Conservation (phyloP, 2,113 vertebrate genomes). For the Amia ocellicauda region DNA sequence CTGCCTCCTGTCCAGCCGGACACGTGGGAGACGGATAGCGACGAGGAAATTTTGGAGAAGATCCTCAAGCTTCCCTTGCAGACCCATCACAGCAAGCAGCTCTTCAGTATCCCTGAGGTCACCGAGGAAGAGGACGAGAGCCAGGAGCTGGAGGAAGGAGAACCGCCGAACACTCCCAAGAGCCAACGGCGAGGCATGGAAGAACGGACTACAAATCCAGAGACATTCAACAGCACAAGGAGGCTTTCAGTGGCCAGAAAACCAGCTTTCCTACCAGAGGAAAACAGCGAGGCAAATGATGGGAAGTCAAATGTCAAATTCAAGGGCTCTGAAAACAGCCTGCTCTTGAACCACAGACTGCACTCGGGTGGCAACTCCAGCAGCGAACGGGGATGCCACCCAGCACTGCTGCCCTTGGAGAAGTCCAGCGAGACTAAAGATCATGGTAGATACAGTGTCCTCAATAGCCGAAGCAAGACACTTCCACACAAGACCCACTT, state of each 20-base stretch:
- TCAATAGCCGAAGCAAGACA: constrained; percentile 36
- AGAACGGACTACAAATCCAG: not conserved
- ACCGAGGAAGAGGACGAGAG: constrained; percentile 80
- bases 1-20: constrained; percentile 52
- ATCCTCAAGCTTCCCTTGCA: constrained; percentile 82
- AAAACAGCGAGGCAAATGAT: not conserved
- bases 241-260: not conserved
- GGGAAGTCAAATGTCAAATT: not conserved
- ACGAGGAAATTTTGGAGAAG: constrained; percentile 86
- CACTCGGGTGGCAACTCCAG: constrained; percentile 21
- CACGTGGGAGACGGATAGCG: constrained; percentile 81
- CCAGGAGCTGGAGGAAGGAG: constrained; percentile 60
- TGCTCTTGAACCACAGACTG: not conserved
- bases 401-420: constrained; percentile 27
- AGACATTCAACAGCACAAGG: not conserved
- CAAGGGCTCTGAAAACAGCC: not conserved
- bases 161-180: constrained; percentile 18
- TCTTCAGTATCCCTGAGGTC: constrained; percentile 88
- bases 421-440: constrained; percentile 26
- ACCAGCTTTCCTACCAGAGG: not conserved
- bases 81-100: constrained; percentile 72
- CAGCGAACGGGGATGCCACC: constrained; percentile 22
- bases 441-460: constrained; percentile 28
- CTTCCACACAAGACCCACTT: constrained; percentile 49
- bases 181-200: not conserved